Evolutionary conservation across 1,140 invertebrate genomes (phyloP), one percentile per base, ranked within the genome.

Genomic region (Hylyphantes graminicola): DNA sequence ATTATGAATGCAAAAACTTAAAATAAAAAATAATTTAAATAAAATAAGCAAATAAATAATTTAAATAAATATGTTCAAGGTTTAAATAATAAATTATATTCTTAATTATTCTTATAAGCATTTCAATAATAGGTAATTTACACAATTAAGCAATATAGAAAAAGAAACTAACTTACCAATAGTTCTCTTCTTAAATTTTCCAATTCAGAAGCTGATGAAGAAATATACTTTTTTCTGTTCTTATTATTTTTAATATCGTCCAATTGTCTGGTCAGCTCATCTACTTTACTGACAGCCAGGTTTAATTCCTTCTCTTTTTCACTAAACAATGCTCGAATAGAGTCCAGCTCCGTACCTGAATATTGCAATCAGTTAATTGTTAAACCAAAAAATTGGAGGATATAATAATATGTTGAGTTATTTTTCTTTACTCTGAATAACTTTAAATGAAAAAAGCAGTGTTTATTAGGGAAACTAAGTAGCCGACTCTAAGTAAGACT

Each of bases 221-320:
- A 93, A 74, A 93, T 92, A 11, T 74, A 82, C 93, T 87, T 53
- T 90, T 48, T 92, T 91, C 87, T 94, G 91, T 84, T 94, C 93
- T 88, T 87, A 21, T 89, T 90, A 86, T 94, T 89, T 84, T 93
- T 90, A 63, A 99, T 90, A 87, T 97, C 96, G 88, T 98, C 97
- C 87, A 99, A 91, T 90, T 98, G 97, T 87, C 95, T 91, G 76
- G 96, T 98, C 87, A 98, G 90, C 89, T 97, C 96, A 88, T 98
- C 97, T 87, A 98, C 97, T 91, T 97, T 97, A 86, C 95, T 94
- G 87, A 98, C 96, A 2, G 97, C 97, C 92, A 98, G 89, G 51
- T 95, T 96, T 59, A 99, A 91, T 90, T 98, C 97, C 89, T 98
- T 98, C 89, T 98, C 97, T 90, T 98, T 98, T 89, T 98, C 96